These are phyloP conservation scores for Lophius americanus DNA, from an alignment of 2,797 vertebrate species.

Conservation along the genomic window DNA sequence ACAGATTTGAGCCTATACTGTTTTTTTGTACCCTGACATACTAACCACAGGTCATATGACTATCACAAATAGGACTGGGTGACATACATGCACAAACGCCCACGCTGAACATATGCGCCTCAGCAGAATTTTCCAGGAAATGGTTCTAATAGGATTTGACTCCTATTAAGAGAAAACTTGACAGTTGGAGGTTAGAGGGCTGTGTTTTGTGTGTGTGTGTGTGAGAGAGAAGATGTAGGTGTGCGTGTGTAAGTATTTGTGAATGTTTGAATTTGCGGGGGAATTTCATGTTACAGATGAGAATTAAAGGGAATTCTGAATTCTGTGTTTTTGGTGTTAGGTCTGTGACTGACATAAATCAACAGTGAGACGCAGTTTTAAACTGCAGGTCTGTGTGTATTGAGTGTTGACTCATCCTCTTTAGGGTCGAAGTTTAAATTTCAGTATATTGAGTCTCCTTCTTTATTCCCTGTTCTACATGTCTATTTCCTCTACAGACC, in stretches of 20 bases:
- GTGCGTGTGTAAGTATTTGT: too few species aligned
- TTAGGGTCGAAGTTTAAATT: slow-evolving; percentile 51
- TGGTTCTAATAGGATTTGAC: slow-evolving; percentile 63
- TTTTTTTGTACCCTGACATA: too few species aligned
- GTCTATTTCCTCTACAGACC: slow-evolving; percentile 60
- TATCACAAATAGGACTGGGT: too few species aligned
- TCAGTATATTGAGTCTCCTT: slow-evolving; percentile 32
- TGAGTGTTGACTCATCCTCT: slow-evolving; percentile 32
- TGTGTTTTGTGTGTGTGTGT: too few species aligned
- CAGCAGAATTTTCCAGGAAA: slow-evolving; percentile 68
- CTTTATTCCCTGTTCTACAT: slow-evolving; percentile 48
- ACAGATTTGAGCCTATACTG: too few species aligned
- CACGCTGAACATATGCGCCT: slow-evolving; percentile 1
- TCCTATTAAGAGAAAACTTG: slow-evolving; percentile 57
- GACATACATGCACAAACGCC: too few species aligned
- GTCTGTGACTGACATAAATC: slow-evolving; percentile 4
- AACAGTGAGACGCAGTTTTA: not conserved
- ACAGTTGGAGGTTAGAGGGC: slow-evolving; percentile 42
- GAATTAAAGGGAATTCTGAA: slow-evolving; percentile 22
- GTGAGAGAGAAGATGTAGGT: too few species aligned
- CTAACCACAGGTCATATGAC: too few species aligned
- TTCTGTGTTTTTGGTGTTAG: slow-evolving; percentile 12
- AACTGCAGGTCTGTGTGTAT: not conserved
- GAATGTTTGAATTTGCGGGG: not conserved
- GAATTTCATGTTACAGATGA: slow-evolving; percentile 45